These are phyloP conservation scores for Nemurella pictetii DNA, from an alignment of 2,888 invertebrate species.

Conservation along the genomic window DNA sequence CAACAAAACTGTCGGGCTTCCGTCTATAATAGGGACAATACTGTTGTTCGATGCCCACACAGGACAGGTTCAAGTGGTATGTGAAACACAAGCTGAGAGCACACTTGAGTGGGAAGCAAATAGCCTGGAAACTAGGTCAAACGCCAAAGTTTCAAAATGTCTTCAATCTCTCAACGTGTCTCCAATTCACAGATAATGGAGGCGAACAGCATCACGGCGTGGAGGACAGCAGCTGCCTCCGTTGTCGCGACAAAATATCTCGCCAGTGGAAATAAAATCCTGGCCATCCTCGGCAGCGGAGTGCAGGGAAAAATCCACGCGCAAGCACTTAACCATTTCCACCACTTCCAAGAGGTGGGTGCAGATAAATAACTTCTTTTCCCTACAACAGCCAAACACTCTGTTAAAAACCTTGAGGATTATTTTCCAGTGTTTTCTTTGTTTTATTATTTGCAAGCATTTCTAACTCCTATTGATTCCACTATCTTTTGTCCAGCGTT, in stretches of 20 bases:
- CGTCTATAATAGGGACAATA: constrained; percentile 55
- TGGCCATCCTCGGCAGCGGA: constrained; percentile 60
- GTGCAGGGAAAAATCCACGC: constrained; percentile 58
- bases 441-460: too few relatives aligned
- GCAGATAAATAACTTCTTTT: too few relatives aligned
- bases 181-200: constrained; percentile 54
- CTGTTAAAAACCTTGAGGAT: too few relatives aligned
- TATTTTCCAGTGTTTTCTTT: too few relatives aligned
- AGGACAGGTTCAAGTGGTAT: constrained; percentile 54
- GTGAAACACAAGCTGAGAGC: too few relatives aligned
- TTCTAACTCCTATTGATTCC: too few relatives aligned
- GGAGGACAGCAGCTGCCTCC: constrained; percentile 63
- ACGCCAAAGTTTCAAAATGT: too few relatives aligned
- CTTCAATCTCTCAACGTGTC: too few relatives aligned
- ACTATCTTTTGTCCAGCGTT: too few relatives aligned
- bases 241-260: constrained; percentile 59
- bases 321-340: constrained; percentile 55
- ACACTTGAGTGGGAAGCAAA: too few relatives aligned
- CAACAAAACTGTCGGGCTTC: constrained; percentile 50
- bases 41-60: constrained; percentile 53
- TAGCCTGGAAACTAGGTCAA: not conserved
- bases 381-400: too few relatives aligned
- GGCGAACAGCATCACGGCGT: constrained; percentile 59
- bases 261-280: constrained; percentile 47
- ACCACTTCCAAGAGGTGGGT: constrained; percentile 52